Conservation (phyloP, 2,888 invertebrate species). For the Pantelozetes paolii region DNA sequence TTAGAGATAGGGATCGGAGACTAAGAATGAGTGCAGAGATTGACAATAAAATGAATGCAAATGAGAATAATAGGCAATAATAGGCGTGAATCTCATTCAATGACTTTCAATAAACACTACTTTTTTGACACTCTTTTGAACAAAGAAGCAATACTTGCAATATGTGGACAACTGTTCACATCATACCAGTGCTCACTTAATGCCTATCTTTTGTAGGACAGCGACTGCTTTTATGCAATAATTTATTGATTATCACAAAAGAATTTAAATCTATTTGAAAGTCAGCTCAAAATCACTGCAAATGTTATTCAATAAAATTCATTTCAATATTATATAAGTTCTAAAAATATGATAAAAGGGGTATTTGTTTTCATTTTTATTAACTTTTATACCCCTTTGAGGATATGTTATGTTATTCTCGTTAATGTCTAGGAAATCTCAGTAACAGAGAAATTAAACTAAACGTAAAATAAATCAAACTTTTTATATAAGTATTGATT, state of each 20-base stretch:
- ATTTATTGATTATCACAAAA: neutral
- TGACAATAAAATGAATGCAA: conserved; percentile 17
- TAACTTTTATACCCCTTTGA: too few species aligned
- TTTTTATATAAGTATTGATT: neutral
- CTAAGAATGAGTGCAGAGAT: too few species aligned
- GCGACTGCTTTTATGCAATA: neutral
- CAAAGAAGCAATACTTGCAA: neutral
- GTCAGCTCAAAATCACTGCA: too few species aligned
- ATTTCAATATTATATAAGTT: too few species aligned
- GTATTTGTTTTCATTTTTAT: too few species aligned
- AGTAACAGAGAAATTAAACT: too few species aligned
- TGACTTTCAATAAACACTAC: too few species aligned
- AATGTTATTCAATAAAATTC: too few species aligned
- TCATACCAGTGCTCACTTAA: neutral
- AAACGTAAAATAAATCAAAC: too few species aligned
- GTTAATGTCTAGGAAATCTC: too few species aligned
- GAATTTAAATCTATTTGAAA: neutral
- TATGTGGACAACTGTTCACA: conserved; percentile 11
- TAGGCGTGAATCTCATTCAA: conserved; percentile 21
- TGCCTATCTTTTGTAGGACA: neutral
- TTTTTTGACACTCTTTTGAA: neutral
- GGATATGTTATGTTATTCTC: too few species aligned
- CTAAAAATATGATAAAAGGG: too few species aligned
- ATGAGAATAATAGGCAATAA: conserved; percentile 26
- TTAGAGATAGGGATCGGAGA: neutral